Percentiles rank a stretch among this genome's conserved stretches.
Evolutionary conservation across 1,140 invertebrate genomes (phyloP).

Genomic region (Pseudomyrmex dendroicus): DNA sequence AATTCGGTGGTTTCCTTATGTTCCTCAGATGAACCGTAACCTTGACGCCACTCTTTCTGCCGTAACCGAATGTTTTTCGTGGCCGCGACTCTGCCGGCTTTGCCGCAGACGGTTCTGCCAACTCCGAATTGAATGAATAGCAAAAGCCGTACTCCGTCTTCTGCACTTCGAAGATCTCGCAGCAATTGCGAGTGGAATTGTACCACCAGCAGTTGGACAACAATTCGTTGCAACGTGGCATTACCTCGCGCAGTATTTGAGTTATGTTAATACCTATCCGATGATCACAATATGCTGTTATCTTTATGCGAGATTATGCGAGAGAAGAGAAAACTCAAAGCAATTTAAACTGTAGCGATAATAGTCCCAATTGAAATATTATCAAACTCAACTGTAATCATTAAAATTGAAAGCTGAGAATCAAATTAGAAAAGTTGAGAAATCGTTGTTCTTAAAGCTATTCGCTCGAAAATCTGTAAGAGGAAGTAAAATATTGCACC

Average conservation of each 20-base stretch:
- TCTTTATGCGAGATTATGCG: background rate
- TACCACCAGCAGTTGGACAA: conserved; percentile 54
- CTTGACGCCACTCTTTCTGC: conserved; percentile 50
- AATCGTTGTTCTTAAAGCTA: background rate
- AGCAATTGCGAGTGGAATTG: conserved; percentile 36
- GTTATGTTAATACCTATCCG: conserved; percentile 43
- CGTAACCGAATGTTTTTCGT: conserved; percentile 46
- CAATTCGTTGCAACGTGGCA: conserved; percentile 44
- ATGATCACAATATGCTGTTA: background rate
- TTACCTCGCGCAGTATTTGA: conserved; percentile 22
- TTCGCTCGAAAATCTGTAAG: background rate
- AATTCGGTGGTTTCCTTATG: conserved; percentile 57
- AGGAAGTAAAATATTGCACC: conserved; percentile 16
- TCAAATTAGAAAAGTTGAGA: background rate
- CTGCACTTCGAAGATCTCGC: conserved; percentile 57
- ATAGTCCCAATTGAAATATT: too few species aligned
- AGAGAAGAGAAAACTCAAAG: background rate
- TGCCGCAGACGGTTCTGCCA: background rate
- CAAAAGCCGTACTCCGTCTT: conserved; percentile 54
- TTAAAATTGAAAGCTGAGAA: background rate
- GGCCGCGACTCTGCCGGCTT: conserved; percentile 15
- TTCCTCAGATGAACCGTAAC: conserved; percentile 54
- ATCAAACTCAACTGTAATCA: background rate
- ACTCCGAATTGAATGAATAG: conserved; percentile 56
- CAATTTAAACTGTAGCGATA: too few species aligned